Evolutionary conservation across 2,888 invertebrate species (phyloP), one percentile per base, ranked within the genome.

Genomic region (Rhagophthalmus giganteus): DNA sequence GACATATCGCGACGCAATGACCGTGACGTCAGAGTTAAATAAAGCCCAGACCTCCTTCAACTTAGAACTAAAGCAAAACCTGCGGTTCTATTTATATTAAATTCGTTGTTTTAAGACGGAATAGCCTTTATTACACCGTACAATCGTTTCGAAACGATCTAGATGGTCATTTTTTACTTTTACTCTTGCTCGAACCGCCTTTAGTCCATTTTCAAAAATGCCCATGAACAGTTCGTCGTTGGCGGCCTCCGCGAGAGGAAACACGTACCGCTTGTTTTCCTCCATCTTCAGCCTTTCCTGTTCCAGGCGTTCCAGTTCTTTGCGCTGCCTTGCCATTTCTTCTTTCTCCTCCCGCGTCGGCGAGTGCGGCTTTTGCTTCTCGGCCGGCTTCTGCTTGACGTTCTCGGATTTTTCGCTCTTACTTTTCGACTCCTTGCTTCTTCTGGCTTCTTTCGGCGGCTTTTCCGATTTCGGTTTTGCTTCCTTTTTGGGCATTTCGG

Each of bases 201-300:
- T 10, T 20, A 27, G 25, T 49, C 68, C 74, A 55, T 70, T 62
- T 31, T 67, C 64, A 53, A 74, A 74, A 38, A 74, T 66, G 4
- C 47, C 54, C 49, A 57, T 58, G 53, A 71, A 74, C 40, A 75
- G 70, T 1, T 63, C 59, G 47, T 71, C 71, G 24, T 65, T 60
- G 1, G 67, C 71, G 1, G 72, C 74, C 28, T 74, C 70, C 4
- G 60, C 63, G 8, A 75, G 51, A 1, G 74, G 74, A 63, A 72
- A 73, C 64, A 75, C 61, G 40, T 67, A 71, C 15, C 59, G 55
- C 42, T 60, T 66, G 49, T 74, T 68, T 54, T 70, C 71, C 48
- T 68, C 69, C 3, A 55, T 55, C 39, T 42, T 61, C 13, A 57
- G 28, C 40, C 38, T 30, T 51, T 69, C 65, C 30, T 58, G 66